A percentile compares a stretch with the other conserved stretches of the same genome.
Conservation (phyloP, 2,113 vertebrate species). For the Lota lota region DNA sequence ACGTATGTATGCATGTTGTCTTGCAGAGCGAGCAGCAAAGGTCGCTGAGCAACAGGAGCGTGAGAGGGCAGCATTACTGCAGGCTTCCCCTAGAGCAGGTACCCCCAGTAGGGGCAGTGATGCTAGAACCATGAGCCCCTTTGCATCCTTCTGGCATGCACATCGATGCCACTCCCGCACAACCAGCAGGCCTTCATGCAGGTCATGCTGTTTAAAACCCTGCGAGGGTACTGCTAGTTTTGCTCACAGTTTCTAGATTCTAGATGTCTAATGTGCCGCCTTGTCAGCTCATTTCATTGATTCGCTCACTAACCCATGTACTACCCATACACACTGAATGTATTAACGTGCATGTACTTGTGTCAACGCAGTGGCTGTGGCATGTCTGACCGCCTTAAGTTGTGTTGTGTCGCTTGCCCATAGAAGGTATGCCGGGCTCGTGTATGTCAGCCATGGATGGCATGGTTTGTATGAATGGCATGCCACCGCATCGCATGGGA, state of each 20-base stretch:
- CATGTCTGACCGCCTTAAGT: conserved; percentile 80
- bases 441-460: conserved; percentile 89
- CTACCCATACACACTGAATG: no score
- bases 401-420: conserved; percentile 74
- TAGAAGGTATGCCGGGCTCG: conserved; percentile 90
- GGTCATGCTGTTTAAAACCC: not conserved
- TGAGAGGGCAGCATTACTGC: conserved; percentile 88
- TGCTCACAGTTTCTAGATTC: no score
- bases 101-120: conserved; percentile 93
- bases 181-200: not conserved
- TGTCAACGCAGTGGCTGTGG: conserved; percentile 59
- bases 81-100: conserved; percentile 94
- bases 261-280: no score
- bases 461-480: conserved; percentile 94
- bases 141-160: no score
- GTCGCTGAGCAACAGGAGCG: conserved; percentile 99
- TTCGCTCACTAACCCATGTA: not conserved
- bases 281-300: no score
- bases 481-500: conserved; percentile 90
- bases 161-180: conserved; percentile 14
- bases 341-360: not conserved
- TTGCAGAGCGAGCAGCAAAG: conserved; percentile 98
- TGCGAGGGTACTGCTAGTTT: no score
- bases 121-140: no score
- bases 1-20: not conserved